Base-by-base conservation (phyloP, 2,113 vertebrate species). In the Pseudopipra pipra region DNA sequence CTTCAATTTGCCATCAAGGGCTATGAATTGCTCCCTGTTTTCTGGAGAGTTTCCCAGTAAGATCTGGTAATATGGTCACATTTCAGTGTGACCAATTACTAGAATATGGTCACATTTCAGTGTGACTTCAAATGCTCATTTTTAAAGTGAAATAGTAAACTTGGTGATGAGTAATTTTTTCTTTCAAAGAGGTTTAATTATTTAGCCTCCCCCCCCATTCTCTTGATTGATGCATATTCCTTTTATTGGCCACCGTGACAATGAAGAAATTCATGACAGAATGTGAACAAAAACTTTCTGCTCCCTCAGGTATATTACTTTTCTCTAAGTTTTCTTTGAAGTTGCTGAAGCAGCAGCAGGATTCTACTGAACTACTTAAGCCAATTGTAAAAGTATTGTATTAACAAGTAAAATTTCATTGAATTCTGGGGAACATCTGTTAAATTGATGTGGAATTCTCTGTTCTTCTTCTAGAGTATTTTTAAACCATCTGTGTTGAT, bases 101-200 rank as follows among this genome's bases (percentile, higher is more conserved):
- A 46, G n/a, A 73, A 83, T 44, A 66, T 3, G 52, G 28, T 68
- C 46, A 70, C 37, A 70, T 62, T 86, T 88, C 51, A 65, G 9
- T 80, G 25, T 70, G 27, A 54, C 28, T 90, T 95, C 28, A 91
- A 93, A 77, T 18, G 51, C 9, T 84, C 21, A 51, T 88, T 84
- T 90, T 92, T 77, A 83, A 88, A 52, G 33, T 77, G 39, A 85
- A 93, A 77, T 41, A 73, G 54, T 62, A 92, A 88, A 88, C 30
- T 86, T 88, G 79, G 59, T 92, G 88, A 90, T 90, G 55, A 95
- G 33, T 67, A 81, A 54, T 90, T 94, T 85, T 93, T 93, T 21
- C 24, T 90, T 90, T 68, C 67, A 95, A 90, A 74, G 43, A 86
- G n/a, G 33, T 59, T 83, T 93, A 93, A 94, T 93, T 96, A 94